Evolutionary conservation across 2,113 vertebrate genomes (phyloP).

Genomic region (Tympanuchus pallidicinctus): DNA sequence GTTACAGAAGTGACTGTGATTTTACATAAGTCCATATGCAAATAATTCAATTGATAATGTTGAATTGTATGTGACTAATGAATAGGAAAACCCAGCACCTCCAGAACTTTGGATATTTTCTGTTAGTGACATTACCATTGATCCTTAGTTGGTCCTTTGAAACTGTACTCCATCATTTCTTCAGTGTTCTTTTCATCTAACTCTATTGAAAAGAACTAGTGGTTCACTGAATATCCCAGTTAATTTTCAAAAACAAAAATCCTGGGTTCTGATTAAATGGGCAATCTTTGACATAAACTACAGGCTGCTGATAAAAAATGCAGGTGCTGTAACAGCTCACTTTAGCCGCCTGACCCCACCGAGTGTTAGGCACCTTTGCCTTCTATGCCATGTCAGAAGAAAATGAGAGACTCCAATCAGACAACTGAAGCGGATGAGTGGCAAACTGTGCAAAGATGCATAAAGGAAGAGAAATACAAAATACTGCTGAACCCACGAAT

Average conservation of each 20-base stretch:
- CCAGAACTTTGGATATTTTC: background rate
- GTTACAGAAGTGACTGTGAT: constrained; percentile 22
- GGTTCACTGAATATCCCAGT: background rate
- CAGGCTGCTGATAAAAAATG: background rate
- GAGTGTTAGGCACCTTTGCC: background rate
- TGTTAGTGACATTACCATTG: background rate
- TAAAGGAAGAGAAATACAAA: background rate
- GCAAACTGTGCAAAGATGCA: background rate
- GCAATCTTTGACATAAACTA: background rate
- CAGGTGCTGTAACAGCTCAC: background rate
- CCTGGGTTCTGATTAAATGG: background rate
- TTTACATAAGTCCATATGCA: background rate
- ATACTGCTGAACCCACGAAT: background rate
- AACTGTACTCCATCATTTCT: background rate
- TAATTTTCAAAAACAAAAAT: constrained; percentile 13
- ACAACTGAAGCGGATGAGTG: background rate
- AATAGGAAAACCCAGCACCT: background rate
- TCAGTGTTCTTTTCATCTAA: background rate
- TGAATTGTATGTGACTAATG: background rate
- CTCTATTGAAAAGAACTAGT: background rate
- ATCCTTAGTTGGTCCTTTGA: background rate
- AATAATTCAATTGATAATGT: constrained; percentile 44
- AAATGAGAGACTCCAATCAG: background rate
- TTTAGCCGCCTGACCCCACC: background rate
- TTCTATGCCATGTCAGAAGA: background rate